Percentiles rank a stretch among this genome's conserved stretches.
Evolutionary conservation across 1,140 invertebrate genomes (phyloP).

Genomic region (Hypsibius dujardini): DNA sequence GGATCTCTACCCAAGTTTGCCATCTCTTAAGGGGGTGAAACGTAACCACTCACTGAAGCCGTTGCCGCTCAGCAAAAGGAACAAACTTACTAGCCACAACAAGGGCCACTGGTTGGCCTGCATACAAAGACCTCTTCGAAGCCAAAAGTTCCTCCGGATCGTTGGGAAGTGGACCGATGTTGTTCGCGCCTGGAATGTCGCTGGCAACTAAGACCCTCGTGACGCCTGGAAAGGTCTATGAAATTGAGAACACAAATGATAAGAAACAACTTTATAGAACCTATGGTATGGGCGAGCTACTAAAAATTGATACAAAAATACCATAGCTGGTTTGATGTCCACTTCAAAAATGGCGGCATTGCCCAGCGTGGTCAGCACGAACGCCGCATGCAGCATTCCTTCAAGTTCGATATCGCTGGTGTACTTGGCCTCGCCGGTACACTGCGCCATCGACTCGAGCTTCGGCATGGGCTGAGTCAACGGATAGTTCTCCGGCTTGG

Average conservation of each 20-base stretch:
- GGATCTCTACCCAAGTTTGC: too few relatives aligned
- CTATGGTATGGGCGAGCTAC: too few relatives aligned
- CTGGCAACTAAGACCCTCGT: conserved; percentile 48
- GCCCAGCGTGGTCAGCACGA: conserved; percentile 41
- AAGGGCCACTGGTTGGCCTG: conserved; percentile 51
- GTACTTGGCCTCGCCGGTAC: conserved; percentile 43
- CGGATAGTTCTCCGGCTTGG: conserved; percentile 29
- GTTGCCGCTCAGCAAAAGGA: too few relatives aligned
- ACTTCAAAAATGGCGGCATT: conserved; percentile 35
- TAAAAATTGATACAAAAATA: too few relatives aligned
- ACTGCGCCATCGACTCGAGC: conserved; percentile 27
- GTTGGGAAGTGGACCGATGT: conserved; percentile 21
- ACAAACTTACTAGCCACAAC: conserved; percentile 40
- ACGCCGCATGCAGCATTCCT: conserved; percentile 31
- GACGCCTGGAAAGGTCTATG: conserved; percentile 42
- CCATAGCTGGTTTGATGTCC: too few relatives aligned
- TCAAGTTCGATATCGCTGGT: conserved; percentile 42
- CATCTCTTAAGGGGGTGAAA: too few relatives aligned
- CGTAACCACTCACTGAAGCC: too few relatives aligned
- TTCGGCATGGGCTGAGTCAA: conserved; percentile 31
- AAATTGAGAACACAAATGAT: too few relatives aligned
- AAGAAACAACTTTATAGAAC: too few relatives aligned
- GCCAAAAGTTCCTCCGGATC: not conserved
- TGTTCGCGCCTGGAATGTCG: conserved; percentile 55
- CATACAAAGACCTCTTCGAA: conserved; percentile 27